A percentile compares a stretch with the other conserved stretches of the same genome.
Evolutionary conservation across 2,888 invertebrate species (phyloP).

Genomic region (Oxystoma pomonae): DNA sequence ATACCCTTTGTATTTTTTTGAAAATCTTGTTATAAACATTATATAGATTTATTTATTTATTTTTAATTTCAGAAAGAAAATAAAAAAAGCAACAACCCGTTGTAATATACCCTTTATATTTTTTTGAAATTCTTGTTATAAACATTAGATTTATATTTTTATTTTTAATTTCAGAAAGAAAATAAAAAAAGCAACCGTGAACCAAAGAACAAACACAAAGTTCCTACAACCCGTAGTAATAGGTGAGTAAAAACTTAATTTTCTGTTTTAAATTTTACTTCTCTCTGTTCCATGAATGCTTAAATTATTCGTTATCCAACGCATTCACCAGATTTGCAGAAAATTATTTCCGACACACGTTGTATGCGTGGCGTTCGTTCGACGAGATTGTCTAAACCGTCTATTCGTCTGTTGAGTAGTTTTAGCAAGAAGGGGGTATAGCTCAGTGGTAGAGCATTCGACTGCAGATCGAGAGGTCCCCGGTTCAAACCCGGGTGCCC

Average conservation of each 20-base stretch:
- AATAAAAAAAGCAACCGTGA: background rate
- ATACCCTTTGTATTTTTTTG: too few species aligned
- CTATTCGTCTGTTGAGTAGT: background rate
- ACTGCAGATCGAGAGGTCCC: constrained; percentile 74
- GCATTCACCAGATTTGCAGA: background rate
- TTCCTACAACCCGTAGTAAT: background rate
- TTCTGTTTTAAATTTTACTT: background rate
- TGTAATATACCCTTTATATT: too few species aligned
- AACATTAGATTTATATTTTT: too few species aligned
- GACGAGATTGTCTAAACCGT: too few species aligned
- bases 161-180: background rate
- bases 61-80: background rate
- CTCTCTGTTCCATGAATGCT: background rate
- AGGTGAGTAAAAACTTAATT: background rate
- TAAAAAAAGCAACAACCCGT: background rate
- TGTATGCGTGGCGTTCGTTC: background rate
- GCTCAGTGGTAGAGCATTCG: constrained; percentile 71
- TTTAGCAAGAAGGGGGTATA: constrained; percentile 53
- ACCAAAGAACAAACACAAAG: background rate
- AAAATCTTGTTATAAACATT: too few species aligned
- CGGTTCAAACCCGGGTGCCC: constrained; percentile 73
- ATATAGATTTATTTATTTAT: too few species aligned
- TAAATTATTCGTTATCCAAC: background rate
- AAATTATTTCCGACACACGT: background rate
- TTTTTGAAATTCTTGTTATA: too few species aligned